Evolutionary conservation across 2,113 vertebrate genomes (phyloP).

Genomic region (Nyctibius bracteatus): DNA sequence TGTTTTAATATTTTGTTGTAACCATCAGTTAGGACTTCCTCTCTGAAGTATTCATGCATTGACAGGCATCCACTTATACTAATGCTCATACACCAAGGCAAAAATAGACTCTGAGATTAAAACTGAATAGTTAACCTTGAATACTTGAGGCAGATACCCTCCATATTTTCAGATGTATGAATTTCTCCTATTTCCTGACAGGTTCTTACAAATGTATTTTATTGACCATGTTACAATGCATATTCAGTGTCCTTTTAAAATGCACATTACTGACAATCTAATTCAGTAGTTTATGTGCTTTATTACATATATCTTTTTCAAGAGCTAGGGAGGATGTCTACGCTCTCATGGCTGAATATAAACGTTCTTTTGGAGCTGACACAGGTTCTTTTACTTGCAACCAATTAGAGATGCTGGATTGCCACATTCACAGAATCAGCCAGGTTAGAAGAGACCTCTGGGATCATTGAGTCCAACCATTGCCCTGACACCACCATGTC

Average conservation of each 20-base stretch:
- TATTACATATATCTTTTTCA: background rate
- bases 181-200: background rate
- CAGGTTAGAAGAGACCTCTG: too few relatives aligned
- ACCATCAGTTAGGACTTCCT: background rate
- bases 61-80: background rate
- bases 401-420: background rate
- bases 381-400: background rate
- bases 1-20: background rate
- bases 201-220: background rate
- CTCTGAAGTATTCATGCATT: background rate
- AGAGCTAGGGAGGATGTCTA: background rate
- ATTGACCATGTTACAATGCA: background rate
- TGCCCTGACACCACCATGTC: too few relatives aligned
- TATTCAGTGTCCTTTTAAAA: background rate
- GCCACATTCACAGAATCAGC: too few relatives aligned
- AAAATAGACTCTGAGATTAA: background rate
- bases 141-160: background rate
- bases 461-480: too few relatives aligned
- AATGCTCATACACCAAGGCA: background rate
- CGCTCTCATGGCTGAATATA: background rate
- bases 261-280: background rate
- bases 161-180: background rate
- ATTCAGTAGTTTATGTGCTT: background rate
- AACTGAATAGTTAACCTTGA: background rate
- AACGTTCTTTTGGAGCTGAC: background rate